Conservation (phyloP, 2,113 vertebrate genomes). For the Xiphophorus couchianus region DNA sequence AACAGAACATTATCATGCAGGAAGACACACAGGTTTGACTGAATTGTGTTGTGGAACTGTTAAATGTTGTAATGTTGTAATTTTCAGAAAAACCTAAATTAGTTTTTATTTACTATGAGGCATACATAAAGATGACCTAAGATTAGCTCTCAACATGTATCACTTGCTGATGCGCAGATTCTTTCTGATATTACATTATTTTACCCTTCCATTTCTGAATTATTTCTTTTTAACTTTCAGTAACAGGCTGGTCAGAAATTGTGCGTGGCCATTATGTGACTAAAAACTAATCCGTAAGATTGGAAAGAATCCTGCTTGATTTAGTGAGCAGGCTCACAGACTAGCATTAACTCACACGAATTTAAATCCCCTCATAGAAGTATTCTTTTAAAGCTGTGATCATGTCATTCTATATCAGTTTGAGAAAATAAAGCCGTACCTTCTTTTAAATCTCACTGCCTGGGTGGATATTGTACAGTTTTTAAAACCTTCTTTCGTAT, state of each 20-base stretch:
- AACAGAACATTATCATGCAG: not conserved
- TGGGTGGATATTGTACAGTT: not conserved
- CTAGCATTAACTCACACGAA: conserved; percentile 1
- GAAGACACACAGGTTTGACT: not conserved
- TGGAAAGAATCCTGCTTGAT: conserved; percentile 13
- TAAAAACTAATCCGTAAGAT: not conserved
- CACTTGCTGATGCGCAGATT: too few species aligned
- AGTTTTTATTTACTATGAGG: too few species aligned
- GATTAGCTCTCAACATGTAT: too few species aligned
- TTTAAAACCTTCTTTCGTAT: not conserved
- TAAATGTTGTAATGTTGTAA: too few species aligned
- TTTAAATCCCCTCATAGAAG: not conserved
- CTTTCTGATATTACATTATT: not conserved
- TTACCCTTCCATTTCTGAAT: not conserved
- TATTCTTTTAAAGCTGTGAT: conserved; percentile 1
- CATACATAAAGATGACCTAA: too few species aligned
- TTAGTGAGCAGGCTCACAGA: conserved; percentile 1
- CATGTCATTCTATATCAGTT: conserved; percentile 12
- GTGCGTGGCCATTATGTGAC: not conserved
- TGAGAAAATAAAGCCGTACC: not conserved
- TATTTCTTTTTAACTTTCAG: conserved; percentile 11
- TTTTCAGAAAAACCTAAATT: too few species aligned
- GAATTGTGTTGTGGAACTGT: too few species aligned
- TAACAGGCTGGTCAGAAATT: not conserved
- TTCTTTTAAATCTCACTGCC: conserved; percentile 4